These are phyloP conservation scores for Phalacrocorax aristotelis DNA, from an alignment of 2,113 vertebrate genomes.

Conservation along the genomic window DNA sequence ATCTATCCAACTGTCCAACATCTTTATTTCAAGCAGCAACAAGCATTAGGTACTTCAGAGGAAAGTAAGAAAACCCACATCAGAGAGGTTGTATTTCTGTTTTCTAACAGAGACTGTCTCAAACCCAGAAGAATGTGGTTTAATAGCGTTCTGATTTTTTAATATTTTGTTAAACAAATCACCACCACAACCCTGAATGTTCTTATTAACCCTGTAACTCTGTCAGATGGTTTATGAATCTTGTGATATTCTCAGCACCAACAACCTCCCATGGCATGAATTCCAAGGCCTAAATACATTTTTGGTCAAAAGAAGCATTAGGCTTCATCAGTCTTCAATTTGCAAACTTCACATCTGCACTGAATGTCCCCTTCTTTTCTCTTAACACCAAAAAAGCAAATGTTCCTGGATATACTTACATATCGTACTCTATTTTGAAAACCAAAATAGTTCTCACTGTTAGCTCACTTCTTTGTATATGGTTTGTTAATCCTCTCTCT, in stretches of 20 bases:
- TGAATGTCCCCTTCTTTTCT: not conserved
- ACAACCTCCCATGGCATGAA: not conserved
- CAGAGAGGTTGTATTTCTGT: not conserved
- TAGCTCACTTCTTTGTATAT: not conserved
- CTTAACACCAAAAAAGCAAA: not conserved
- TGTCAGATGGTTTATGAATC: not conserved
- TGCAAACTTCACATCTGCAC: not conserved
- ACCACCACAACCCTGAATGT: not conserved
- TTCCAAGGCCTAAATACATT: not conserved
- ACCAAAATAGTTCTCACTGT: not conserved
- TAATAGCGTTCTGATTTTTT: not conserved
- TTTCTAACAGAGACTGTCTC: not conserved
- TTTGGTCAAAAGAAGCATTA: not conserved
- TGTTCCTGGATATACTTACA: not conserved
- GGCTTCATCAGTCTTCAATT: not conserved
- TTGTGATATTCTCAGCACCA: not conserved
- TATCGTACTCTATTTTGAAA: not conserved
- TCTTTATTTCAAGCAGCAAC: not conserved
- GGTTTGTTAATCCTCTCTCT: not conserved
- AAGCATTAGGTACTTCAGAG: not conserved
- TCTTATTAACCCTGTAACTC: not conserved
- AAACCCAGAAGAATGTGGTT: not conserved
- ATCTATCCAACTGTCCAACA: not conserved
- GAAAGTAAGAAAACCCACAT: not conserved
- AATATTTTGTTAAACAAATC: not conserved